A percentile compares a stretch with the other conserved stretches of the same genome.
Conservation (phyloP, 2,888 invertebrate genomes). For the Zhuqinia jingwanae region DNA sequence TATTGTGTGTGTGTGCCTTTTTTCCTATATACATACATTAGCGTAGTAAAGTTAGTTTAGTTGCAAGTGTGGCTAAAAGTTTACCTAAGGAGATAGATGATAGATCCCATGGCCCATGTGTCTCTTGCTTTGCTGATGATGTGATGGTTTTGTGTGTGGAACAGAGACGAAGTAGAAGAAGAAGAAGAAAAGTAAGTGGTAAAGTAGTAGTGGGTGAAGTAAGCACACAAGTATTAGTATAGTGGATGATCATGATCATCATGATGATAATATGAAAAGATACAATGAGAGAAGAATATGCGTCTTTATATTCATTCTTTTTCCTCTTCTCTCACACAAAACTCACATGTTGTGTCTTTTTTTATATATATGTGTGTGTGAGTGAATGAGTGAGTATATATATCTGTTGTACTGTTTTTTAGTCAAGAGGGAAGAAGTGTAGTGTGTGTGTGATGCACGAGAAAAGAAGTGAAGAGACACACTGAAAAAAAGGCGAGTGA, state of each 20-base stretch:
- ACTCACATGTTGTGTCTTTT: constrained; percentile 18
- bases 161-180: neutral
- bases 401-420: constrained; percentile 42
- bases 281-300: constrained; percentile 60
- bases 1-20: constrained; percentile 1
- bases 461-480: constrained; percentile 43
- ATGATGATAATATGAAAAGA: constrained; percentile 45
- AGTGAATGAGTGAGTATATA: too few relatives aligned
- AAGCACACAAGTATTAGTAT: constrained; percentile 48
- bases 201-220: constrained; percentile 44
- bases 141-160: constrained; percentile 63
- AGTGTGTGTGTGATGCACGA: constrained; percentile 34
- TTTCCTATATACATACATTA: neutral
- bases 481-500: constrained; percentile 48
- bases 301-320: constrained; percentile 34
- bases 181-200: constrained; percentile 32
- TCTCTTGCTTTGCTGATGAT: constrained; percentile 68
- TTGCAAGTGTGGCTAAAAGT: constrained; percentile 62
- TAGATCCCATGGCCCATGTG: constrained; percentile 73
- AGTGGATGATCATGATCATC: too few relatives aligned
- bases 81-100: constrained; percentile 70
- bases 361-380: constrained; percentile 1
- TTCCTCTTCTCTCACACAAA: neutral
- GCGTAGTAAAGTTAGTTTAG: constrained; percentile 1
- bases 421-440: too few relatives aligned